Base-by-base conservation (phyloP, 2,113 vertebrate genomes). In the Pandion haliaetus region DNA sequence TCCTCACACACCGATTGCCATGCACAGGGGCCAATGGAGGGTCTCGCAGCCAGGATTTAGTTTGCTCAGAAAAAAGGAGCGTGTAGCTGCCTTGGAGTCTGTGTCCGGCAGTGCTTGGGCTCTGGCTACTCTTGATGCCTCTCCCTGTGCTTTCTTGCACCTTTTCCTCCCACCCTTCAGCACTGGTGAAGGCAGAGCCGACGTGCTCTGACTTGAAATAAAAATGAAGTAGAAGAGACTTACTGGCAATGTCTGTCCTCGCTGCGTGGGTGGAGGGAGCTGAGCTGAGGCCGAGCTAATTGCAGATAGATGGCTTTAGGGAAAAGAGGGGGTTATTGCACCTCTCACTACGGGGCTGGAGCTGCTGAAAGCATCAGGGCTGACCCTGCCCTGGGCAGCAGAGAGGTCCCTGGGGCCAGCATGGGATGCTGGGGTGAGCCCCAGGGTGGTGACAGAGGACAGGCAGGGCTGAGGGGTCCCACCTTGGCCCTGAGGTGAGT, bases 191-290 rank as follows among this genome's bases (percentile, higher is more conserved):
- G 88, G 95, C 78, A 90, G 95, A 94, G 96, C 94, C 10, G 66
- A 91, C 69, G 79, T 88, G 96, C 88, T 97, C 91, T 89, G 97
- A 95, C 95, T 96, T 55, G 97, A 95, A 98, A 98, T 98, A 98
- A 98, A 98, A 91, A 29, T 13, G 44, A 82, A 93, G 85, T 86
- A 72, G 91, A 94, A 78, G 92, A 97, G 95, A 32, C 67, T 12
- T 32, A 17, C 78, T 71, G 96, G 95, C 96, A 74, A 50, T 14
- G 71, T 91, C 86, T 86, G 94, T 93, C 38, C 67, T 93, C 3
- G 38, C 88, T 74, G 86, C 28, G 71, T 73, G 97, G 97, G 96
- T 6, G 45, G 86, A 28, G 83, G 80, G n/a, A 95, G 89, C 69
- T 21, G 34, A 71, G 77, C 57, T 2, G 9, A 19, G 55, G 31